Percentiles rank a stretch among this genome's conserved stretches.
These are phyloP conservation scores for Coracias cyanogaster DNA, from an alignment of 2,797 vertebrate genomes.

Conservation along the genomic window DNA sequence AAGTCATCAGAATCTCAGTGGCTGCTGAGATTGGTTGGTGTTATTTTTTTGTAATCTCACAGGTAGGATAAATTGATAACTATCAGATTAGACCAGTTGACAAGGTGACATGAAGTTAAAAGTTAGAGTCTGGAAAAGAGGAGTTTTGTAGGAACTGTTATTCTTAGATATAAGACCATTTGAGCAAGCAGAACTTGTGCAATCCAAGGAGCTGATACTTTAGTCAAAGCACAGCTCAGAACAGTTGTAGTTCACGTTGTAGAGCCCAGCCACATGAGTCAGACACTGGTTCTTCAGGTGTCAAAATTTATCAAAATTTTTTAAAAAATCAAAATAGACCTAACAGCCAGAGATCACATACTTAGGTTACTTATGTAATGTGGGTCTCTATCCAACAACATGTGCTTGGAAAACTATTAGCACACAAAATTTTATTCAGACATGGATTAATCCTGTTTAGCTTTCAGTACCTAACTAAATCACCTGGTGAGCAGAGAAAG, in stretches of 20 bases:
- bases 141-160: neutral
- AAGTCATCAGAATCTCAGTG: neutral
- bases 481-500: neutral
- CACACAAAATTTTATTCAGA: neutral
- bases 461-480: neutral
- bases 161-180: neutral
- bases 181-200: neutral
- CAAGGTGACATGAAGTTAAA: neutral
- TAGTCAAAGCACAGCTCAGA: neutral
- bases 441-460: neutral
- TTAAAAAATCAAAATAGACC: neutral
- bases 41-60: neutral
- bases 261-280: neutral
- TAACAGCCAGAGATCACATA: neutral
- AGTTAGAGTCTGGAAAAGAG: neutral
- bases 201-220: neutral
- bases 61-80: neutral
- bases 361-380: neutral
- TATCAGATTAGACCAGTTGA: neutral
- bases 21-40: neutral
- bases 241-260: neutral
- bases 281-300: neutral
- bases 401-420: neutral
- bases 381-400: neutral
- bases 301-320: neutral